phyloP scores from a whole-genome alignment of 2,113 vertebrate genomes.

The Eclectus roratus region DNA sequence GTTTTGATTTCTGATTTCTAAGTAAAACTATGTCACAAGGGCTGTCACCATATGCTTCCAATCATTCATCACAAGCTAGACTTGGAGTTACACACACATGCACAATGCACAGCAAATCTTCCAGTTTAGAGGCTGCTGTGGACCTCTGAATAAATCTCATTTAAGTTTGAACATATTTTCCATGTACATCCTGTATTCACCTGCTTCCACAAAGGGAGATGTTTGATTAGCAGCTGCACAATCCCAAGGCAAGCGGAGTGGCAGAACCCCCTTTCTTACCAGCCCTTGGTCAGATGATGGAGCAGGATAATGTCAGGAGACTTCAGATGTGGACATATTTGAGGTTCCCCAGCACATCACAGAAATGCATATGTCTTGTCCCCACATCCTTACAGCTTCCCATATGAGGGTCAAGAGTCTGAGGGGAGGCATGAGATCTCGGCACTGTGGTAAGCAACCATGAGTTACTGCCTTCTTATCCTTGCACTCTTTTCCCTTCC shows the following conservation, averaged over 20 bases:
- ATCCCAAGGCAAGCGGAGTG: background rate
- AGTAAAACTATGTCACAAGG: background rate
- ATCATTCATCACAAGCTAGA: background rate
- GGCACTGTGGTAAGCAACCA: background rate
- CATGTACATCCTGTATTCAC: background rate
- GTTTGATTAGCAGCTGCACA: background rate
- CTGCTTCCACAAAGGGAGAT: background rate
- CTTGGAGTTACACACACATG: background rate
- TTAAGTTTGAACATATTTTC: background rate
- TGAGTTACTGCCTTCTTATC: background rate
- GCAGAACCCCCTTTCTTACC: background rate
- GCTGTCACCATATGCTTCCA: background rate
- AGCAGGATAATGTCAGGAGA: background rate
- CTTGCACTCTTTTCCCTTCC: background rate
- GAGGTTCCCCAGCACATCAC: background rate
- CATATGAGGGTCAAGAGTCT: background rate
- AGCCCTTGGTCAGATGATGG: background rate
- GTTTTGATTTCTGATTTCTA: background rate
- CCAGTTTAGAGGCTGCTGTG: background rate
- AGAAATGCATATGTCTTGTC: accelerated
- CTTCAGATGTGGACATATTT: background rate
- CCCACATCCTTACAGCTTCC: background rate
- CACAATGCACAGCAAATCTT: background rate
- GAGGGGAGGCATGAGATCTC: background rate
- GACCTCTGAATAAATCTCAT: background rate